These are phyloP conservation scores for Lamellibrachia luymesi DNA, from an alignment of 1,140 invertebrate genomes.

Conservation along the genomic window DNA sequence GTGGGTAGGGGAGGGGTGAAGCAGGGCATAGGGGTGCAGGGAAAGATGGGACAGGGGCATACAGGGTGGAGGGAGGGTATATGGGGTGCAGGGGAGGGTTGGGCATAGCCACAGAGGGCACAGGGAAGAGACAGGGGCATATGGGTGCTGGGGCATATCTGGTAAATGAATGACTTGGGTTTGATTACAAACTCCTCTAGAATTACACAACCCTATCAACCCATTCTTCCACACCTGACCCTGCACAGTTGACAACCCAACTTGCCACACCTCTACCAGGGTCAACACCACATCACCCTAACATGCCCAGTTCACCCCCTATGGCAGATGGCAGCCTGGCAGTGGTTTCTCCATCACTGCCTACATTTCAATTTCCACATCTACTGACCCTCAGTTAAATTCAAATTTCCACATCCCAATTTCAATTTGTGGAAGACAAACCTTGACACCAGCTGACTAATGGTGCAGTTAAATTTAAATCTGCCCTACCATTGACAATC, in stretches of 20 bases:
- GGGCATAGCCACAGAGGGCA: no score
- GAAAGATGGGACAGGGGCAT: not conserved
- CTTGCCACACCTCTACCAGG: not conserved
- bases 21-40: no score
- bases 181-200: not conserved
- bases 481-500: not conserved
- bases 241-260: not conserved
- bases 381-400: not conserved
- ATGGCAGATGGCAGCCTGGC: not conserved
- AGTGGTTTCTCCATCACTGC: not conserved
- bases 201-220: not conserved
- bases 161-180: not conserved
- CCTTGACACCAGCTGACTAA: not conserved
- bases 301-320: not conserved
- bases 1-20: not conserved
- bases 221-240: not conserved
- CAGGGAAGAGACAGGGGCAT: not conserved
- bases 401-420: not conserved
- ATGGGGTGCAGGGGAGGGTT: not conserved
- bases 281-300: not conserved
- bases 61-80: not conserved
- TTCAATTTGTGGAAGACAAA: not conserved
- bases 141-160: no score
- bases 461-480: not conserved
- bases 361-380: not conserved